Base-by-base conservation (phyloP, 2,797 vertebrate genomes). In the Amniataba percoides region DNA sequence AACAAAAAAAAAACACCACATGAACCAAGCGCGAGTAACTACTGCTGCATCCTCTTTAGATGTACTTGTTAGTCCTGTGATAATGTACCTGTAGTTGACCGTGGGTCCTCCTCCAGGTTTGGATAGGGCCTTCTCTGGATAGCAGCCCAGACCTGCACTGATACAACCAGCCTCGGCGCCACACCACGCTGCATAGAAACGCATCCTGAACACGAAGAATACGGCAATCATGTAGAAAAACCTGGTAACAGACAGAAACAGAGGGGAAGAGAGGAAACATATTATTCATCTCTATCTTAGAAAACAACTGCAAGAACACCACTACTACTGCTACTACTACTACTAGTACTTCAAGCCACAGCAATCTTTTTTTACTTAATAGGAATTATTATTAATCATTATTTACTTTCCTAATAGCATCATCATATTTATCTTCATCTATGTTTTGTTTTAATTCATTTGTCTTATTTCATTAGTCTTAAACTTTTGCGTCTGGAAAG, bases 151-250 rank as follows among this genome's bases (percentile, higher is more conserved):
- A 58, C 96, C 96, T 0, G 96, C 96, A 0, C 96, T 95, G 73
- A 98, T 97, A 77, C 97, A 98, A 21, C 95, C 94, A 1, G 96
- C 96, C 88, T 98, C 97, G 0, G 97, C 96, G 0, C 95, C 94
- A 49, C 97, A 96, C 97, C 97, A 98, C 1, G 97, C 97, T 0
- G 96, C 95, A 46, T 97, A 98, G 94, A 98, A 98, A 77, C 97
- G 96, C 97, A 98, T 97, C 83, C 97, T 91, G 73, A 98, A 98
- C 81, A 97, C 95, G 65, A 98, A 97, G 93, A 98, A 98, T 64
- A 97, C 88, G 0, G 92, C 96, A 0, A 95, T 80, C 97, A 98
- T 98, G 94, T 98, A 98, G 94, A 97, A 96, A 52, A 97, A 87
- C 89, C 97, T 96, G 84, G 76, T 23, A 36, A 45, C 0, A 7